These are phyloP conservation scores for Manis pentadactyla DNA, from an alignment of 2,797 vertebrate species.

Conservation along the genomic window DNA sequence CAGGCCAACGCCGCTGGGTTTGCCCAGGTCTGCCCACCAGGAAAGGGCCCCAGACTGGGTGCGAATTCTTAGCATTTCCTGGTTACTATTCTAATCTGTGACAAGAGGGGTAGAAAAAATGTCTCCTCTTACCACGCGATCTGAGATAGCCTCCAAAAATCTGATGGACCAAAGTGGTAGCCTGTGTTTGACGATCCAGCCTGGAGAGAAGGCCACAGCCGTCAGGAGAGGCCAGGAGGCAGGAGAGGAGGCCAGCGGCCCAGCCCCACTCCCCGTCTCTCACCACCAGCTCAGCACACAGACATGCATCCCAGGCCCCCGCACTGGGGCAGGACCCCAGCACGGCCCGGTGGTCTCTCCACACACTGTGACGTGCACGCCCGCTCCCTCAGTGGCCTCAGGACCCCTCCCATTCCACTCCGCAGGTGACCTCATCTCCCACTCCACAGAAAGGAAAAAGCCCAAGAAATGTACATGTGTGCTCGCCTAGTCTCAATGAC, in stretches of 20 bases:
- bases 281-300: accelerated
- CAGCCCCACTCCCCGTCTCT: no score
- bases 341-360: accelerated
- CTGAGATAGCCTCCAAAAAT: slow-evolving; percentile 98
- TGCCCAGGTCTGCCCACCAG: accelerated
- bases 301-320: no score
- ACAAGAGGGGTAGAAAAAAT: neutral
- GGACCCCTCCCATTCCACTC: accelerated
- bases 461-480: accelerated
- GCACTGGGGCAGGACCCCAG: no score
- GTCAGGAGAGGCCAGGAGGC: neutral
- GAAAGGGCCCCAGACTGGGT: no score
- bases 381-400: accelerated
- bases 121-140: slow-evolving; percentile 91
- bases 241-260: accelerated
- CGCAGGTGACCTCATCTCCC: accelerated
- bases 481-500: neutral
- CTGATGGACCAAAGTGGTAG: slow-evolving; percentile 96
- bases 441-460: accelerated
- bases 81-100: accelerated
- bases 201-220: slow-evolving; percentile 81
- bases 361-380: accelerated
- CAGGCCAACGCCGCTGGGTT: neutral
- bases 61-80: accelerated
- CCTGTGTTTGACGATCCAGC: slow-evolving; percentile 96